phyloP scores from a whole-genome alignment of 2,113 vertebrate genomes.

The Symphodus melops region DNA sequence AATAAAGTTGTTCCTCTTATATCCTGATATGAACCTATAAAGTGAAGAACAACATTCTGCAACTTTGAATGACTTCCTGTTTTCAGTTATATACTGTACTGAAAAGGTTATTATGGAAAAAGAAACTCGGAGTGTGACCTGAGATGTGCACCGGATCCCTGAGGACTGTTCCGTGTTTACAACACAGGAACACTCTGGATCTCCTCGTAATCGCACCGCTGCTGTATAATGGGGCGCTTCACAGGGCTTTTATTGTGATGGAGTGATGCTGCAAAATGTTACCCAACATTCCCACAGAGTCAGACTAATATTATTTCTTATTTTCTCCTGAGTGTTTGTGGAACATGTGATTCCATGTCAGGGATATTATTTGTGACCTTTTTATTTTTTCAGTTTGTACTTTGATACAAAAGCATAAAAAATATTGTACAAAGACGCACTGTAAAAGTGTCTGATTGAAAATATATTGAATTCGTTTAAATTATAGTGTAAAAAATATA shows the following conservation, averaged over 20 bases:
- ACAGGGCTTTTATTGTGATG: conserved; percentile 22
- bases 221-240: background rate
- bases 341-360: background rate
- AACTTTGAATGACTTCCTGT: conserved; percentile 12
- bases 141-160: conserved; percentile 15
- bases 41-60: conserved; percentile 6
- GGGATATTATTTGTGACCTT: background rate
- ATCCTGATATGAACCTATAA: conserved; percentile 19
- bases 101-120: conserved; percentile 8
- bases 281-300: background rate
- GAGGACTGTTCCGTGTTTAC: conserved; percentile 12
- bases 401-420: too few species aligned
- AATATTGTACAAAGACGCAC: too few species aligned
- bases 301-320: background rate
- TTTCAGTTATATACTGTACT: background rate
- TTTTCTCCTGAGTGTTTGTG: background rate
- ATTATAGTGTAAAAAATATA: background rate
- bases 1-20: conserved; percentile 16
- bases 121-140: background rate
- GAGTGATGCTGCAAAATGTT: background rate
- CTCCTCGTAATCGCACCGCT: conserved; percentile 5
- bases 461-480: background rate
- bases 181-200: background rate
- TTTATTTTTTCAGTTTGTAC: background rate
- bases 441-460: background rate